Evolutionary conservation across 2,113 vertebrate genomes (phyloP).

Genomic region (Callipepla squamata): DNA sequence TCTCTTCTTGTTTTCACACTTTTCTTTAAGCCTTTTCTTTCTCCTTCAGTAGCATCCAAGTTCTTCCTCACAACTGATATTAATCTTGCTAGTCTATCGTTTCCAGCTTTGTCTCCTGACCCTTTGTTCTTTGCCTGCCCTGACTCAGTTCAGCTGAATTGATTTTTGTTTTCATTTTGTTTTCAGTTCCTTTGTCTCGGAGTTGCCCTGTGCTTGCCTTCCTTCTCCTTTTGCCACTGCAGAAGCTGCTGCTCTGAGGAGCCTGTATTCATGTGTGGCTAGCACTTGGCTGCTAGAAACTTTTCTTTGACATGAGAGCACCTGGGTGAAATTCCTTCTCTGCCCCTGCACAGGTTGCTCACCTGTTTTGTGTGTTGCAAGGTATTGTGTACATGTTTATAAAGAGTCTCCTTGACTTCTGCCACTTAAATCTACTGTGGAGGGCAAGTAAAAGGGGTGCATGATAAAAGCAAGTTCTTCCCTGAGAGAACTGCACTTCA

Average conservation of each 20-base stretch:
- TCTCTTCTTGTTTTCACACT: neutral
- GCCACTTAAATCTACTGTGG: neutral
- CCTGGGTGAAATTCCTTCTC: neutral
- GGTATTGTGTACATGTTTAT: neutral
- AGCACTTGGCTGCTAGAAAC: neutral
- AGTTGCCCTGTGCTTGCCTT: slow-evolving; percentile 28
- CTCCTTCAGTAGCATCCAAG: neutral
- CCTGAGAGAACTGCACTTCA: neutral
- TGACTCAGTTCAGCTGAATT: slow-evolving; percentile 43
- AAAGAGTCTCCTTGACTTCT: neutral
- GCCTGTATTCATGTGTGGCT: neutral
- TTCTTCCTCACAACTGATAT: slow-evolving; percentile 15
- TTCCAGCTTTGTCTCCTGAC: slow-evolving; percentile 61
- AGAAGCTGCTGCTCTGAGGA: neutral
- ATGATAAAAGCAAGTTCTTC: neutral
- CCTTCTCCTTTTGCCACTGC: slow-evolving; percentile 25
- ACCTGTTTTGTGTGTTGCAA: neutral
- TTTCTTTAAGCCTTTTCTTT: slow-evolving; percentile 11
- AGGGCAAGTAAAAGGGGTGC: neutral
- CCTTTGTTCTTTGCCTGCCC: slow-evolving; percentile 64
- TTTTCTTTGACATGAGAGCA: neutral
- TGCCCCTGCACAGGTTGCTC: neutral
- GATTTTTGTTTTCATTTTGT: slow-evolving; percentile 59
- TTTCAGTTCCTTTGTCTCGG: slow-evolving; percentile 17
- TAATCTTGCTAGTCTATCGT: slow-evolving; percentile 57